A percentile compares a stretch with the other conserved stretches of the same genome.
phyloP scores from a whole-genome alignment of 2,888 invertebrate species.

The Cantharis lateralis region DNA sequence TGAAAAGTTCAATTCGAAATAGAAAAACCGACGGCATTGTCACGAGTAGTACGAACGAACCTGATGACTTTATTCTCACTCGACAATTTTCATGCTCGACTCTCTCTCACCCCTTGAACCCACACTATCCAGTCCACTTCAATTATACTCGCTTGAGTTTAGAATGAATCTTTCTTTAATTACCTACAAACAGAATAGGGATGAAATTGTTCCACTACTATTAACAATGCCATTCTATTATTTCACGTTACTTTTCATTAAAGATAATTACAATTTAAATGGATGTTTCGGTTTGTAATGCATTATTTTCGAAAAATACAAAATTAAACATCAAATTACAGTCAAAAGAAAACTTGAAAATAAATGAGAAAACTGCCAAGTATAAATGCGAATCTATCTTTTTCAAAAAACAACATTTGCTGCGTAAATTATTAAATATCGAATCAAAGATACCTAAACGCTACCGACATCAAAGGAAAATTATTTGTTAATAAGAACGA shows the following conservation, averaged over 20 bases:
- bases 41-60: conserved; percentile 16
- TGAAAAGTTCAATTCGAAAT: background rate
- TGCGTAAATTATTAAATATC: background rate
- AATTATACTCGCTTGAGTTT: conserved; percentile 45
- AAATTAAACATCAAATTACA: background rate
- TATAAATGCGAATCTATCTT: background rate
- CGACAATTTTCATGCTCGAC: conserved; percentile 28
- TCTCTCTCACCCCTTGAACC: background rate
- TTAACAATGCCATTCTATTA: conserved; percentile 18
- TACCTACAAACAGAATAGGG: conserved; percentile 39
- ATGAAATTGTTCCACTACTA: conserved; percentile 30
- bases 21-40: conserved; percentile 13
- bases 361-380: background rate
- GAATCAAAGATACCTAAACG: background rate
- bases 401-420: background rate
- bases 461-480: background rate
- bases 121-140: conserved; percentile 39
- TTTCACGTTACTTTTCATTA: conserved; percentile 23
- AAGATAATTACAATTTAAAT: conserved; percentile 10
- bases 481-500: background rate
- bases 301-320: background rate
- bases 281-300: background rate
- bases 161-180: conserved; percentile 47
- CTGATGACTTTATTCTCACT: conserved; percentile 36
- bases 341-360: background rate